Conservation (phyloP, 2,797 vertebrate genomes). For the Argya squamiceps region DNA sequence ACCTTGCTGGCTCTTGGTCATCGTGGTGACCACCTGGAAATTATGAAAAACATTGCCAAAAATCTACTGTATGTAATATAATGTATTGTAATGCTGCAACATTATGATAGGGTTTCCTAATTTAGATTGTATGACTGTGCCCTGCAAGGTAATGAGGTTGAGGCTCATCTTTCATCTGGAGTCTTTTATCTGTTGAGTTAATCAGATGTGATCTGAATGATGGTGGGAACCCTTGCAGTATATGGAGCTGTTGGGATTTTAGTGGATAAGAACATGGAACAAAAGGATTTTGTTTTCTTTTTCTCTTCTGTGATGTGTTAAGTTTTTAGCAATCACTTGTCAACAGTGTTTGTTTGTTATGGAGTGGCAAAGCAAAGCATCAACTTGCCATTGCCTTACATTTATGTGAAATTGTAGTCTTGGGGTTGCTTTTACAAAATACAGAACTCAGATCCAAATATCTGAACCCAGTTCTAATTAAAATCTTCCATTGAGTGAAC, state of each 20-base stretch:
- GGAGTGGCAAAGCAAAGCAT: neutral
- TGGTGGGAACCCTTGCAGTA: neutral
- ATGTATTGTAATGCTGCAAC: neutral
- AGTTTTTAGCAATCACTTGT: neutral
- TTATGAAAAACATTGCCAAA: neutral
- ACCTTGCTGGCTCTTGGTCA: neutral
- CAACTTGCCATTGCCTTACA: neutral
- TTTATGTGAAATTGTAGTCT: neutral
- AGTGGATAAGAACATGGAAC: neutral
- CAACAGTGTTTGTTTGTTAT: neutral
- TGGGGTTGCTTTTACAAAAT: neutral
- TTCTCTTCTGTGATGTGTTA: neutral
- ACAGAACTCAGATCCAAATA: neutral
- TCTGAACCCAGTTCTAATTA: neutral
- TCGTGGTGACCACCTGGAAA: neutral
- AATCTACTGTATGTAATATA: neutral
- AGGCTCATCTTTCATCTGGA: neutral
- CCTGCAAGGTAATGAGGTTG: neutral
- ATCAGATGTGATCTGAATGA: neutral
- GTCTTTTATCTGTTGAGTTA: neutral
- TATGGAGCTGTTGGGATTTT: neutral
- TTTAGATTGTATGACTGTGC: neutral
- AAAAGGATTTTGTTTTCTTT: neutral
- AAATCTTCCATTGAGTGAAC: rapidly evolving
- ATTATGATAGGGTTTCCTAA: neutral